phyloP scores from a whole-genome alignment of 1,140 invertebrate species.

The Ceratina japonica region DNA sequence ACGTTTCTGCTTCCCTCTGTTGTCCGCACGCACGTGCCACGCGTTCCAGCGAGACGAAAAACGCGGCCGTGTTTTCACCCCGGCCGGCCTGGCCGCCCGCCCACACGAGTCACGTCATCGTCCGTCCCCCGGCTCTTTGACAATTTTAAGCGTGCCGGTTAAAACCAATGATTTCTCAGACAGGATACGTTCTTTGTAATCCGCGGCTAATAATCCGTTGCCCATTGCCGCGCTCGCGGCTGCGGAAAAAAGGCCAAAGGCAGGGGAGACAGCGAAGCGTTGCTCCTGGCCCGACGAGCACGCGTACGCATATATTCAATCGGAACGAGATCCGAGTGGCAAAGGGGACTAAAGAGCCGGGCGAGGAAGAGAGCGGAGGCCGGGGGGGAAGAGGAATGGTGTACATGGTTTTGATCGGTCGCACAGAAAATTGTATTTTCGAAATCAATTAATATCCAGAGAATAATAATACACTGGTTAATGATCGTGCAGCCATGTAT shows the following conservation, averaged over 20 bases:
- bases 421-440: constrained; percentile 79
- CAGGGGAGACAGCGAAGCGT: constrained; percentile 11
- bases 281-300: constrained; percentile 46
- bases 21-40: background rate
- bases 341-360: constrained; percentile 34
- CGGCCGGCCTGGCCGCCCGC: background rate
- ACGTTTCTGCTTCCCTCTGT: constrained; percentile 23
- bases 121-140: no score
- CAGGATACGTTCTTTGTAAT: no score
- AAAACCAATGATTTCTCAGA: no score
- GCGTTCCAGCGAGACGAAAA: background rate
- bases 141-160: no score
- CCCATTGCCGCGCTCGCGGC: background rate
- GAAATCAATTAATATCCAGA: constrained; percentile 78
- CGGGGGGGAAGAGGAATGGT: background rate
- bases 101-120: background rate
- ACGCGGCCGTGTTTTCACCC: background rate
- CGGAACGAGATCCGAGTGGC: constrained; percentile 31
- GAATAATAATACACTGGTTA: constrained; percentile 77
- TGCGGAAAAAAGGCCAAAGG: constrained; percentile 15
- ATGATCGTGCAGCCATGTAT: constrained; percentile 69
- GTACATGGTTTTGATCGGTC: constrained; percentile 76
- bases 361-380: background rate
- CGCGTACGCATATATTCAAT: constrained; percentile 23
- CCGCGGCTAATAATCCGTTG: no score